These are phyloP conservation scores for Ceratina japonica DNA, from an alignment of 1,140 invertebrate genomes.

Conservation along the genomic window DNA sequence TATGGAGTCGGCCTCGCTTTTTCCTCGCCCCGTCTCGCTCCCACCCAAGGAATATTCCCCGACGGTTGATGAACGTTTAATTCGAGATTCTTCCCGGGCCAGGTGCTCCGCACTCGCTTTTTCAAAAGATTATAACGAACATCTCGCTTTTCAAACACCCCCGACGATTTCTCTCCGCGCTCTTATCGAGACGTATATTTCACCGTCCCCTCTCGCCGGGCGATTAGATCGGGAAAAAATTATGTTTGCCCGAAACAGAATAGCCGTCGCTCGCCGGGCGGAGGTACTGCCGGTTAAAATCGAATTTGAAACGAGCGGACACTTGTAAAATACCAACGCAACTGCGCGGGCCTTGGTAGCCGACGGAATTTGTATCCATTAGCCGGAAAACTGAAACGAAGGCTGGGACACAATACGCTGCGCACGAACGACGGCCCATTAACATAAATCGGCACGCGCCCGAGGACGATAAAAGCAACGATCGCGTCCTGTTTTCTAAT, in stretches of 20 bases:
- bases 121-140: too few species aligned
- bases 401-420: not conserved
- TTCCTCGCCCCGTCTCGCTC: not conserved
- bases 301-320: slow-evolving; percentile 2
- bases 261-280: not conserved
- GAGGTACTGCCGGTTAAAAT: not conserved
- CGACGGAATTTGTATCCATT: slow-evolving; percentile 11
- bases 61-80: too few species aligned
- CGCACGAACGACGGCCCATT: slow-evolving; percentile 11
- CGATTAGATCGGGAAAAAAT: too few species aligned
- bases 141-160: too few species aligned
- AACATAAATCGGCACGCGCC: slow-evolving; percentile 25
- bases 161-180: too few species aligned
- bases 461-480: slow-evolving; percentile 21
- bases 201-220: too few species aligned
- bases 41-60: too few species aligned
- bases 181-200: too few species aligned
- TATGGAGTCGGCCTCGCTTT: not conserved
- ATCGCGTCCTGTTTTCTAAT: slow-evolving; percentile 36
- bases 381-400: slow-evolving; percentile 10
- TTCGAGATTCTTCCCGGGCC: too few species aligned
- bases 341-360: not conserved
- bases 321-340: not conserved
- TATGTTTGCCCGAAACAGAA: not conserved
- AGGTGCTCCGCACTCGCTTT: too few species aligned